Percentiles rank a stretch among this genome's conserved stretches.
These are phyloP conservation scores for Argyra leucocephala DNA, from an alignment of 2,888 invertebrate species.

Conservation along the genomic window DNA sequence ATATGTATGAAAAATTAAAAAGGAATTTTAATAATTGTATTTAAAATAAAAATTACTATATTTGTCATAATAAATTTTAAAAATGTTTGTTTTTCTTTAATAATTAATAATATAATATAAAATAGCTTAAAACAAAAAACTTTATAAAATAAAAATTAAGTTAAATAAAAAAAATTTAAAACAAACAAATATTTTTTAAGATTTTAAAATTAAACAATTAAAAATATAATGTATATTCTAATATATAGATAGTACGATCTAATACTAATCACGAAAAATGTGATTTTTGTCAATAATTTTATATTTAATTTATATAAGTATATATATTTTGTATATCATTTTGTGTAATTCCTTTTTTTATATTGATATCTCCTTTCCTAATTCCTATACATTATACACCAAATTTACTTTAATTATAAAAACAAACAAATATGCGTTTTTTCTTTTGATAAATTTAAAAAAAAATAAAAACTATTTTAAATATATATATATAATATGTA, in stretches of 20 bases:
- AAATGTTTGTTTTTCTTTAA: not conserved
- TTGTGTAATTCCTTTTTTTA: not conserved
- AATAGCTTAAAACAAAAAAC: not conserved
- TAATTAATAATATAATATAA: not conserved
- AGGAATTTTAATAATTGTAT: not conserved
- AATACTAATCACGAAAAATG: slow-evolving; percentile 1
- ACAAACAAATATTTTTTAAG: too few species aligned
- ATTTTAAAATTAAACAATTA: not conserved
- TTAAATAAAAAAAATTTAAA: too few species aligned
- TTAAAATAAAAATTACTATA: not conserved
- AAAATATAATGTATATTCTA: not conserved
- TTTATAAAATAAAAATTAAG: too few species aligned
- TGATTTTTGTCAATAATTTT: not conserved
- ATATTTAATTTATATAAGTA: not conserved
- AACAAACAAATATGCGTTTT: too few species aligned
- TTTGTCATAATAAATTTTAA: not conserved
- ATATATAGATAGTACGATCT: not conserved
- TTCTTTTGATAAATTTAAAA: too few species aligned
- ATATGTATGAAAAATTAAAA: not conserved
- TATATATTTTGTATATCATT: not conserved
- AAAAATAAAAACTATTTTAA: too few species aligned
- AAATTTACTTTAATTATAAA: too few species aligned
- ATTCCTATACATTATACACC: too few species aligned
- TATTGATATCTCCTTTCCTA: not conserved
- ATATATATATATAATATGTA: not conserved